Conservation (phyloP, 1,140 invertebrate species). For the Linepithema humile region DNA sequence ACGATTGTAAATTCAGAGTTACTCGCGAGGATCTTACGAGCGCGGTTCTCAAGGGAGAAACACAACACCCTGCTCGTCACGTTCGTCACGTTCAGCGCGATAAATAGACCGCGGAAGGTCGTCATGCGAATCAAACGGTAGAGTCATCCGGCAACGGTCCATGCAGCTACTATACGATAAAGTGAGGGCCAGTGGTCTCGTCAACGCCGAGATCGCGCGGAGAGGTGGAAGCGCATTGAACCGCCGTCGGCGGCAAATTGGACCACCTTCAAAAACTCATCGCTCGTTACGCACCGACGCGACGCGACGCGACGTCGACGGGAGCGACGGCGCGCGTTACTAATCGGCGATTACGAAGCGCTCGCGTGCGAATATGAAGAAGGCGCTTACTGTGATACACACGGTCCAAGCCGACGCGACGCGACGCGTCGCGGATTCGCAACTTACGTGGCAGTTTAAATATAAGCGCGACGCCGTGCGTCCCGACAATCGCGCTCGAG, state of each 20-base stretch:
- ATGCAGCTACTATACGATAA: conserved; percentile 51
- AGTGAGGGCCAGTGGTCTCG: conserved; percentile 58
- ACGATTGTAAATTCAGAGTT: background rate
- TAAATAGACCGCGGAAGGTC: conserved; percentile 76
- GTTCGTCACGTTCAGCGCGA: conserved; percentile 71
- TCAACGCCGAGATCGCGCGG: conserved; percentile 62
- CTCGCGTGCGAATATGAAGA: background rate
- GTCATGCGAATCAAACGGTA: conserved; percentile 59
- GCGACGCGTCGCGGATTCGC: conserved; percentile 42
- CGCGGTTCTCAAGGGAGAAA: background rate
- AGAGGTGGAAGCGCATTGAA: conserved; percentile 60
- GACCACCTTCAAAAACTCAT: conserved; percentile 62
- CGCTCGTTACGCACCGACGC: conserved; percentile 34
- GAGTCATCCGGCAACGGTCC: conserved; percentile 66
- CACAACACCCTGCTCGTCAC: conserved; percentile 48
- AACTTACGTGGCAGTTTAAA: conserved; percentile 71
- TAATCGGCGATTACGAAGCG: conserved; percentile 34
- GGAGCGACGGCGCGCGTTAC: background rate
- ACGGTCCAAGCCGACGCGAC: background rate
- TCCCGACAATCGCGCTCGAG: conserved; percentile 62
- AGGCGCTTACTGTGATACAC: background rate
- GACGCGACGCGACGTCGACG: background rate
- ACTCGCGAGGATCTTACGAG: background rate
- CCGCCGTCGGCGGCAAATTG: conserved; percentile 58
- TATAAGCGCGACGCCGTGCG: conserved; percentile 64